Evolutionary conservation across 2,113 vertebrate genomes (phyloP).

Genomic region (Periophthalmodon schlosseri): DNA sequence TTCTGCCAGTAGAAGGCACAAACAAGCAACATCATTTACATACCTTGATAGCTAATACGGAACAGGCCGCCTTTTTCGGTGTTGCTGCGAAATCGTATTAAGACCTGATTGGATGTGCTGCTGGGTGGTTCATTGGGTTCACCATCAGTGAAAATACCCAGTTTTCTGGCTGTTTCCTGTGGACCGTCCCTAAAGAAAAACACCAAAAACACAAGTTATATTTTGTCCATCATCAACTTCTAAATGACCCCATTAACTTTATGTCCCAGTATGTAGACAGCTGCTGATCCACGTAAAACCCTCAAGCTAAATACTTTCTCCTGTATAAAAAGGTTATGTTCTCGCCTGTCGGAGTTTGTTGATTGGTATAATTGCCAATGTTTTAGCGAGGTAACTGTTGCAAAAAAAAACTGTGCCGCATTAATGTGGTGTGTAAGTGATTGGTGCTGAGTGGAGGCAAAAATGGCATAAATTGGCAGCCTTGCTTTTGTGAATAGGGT

Average conservation of each 20-base stretch:
- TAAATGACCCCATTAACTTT: neutral
- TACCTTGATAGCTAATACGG: conserved; percentile 87
- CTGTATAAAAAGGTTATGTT: neutral
- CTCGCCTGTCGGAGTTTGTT: no score
- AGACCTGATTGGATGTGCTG: conserved; percentile 93
- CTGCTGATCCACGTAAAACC: neutral
- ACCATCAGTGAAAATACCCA: conserved; percentile 90
- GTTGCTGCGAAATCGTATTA: conserved; percentile 91
- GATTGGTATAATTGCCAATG: no score
- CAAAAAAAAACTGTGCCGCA: no score
- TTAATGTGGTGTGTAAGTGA: no score
- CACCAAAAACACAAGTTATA: conserved; percentile 16
- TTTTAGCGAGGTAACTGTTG: no score
- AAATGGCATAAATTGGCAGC: no score
- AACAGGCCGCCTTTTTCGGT: conserved; percentile 89
- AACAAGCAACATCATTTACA: conserved; percentile 8
- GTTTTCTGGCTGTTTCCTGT: conserved; percentile 86
- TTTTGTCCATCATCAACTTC: neutral
- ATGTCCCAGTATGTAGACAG: neutral
- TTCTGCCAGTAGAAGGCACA: neutral
- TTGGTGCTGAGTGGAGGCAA: no score
- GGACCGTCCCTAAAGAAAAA: conserved; percentile 86
- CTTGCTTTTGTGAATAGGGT: no score
- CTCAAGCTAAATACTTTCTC: neutral
- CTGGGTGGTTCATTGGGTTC: conserved; percentile 84